Evolutionary conservation across 2,888 invertebrate genomes (phyloP).

Genomic region (Ceriagrion tenellum): DNA sequence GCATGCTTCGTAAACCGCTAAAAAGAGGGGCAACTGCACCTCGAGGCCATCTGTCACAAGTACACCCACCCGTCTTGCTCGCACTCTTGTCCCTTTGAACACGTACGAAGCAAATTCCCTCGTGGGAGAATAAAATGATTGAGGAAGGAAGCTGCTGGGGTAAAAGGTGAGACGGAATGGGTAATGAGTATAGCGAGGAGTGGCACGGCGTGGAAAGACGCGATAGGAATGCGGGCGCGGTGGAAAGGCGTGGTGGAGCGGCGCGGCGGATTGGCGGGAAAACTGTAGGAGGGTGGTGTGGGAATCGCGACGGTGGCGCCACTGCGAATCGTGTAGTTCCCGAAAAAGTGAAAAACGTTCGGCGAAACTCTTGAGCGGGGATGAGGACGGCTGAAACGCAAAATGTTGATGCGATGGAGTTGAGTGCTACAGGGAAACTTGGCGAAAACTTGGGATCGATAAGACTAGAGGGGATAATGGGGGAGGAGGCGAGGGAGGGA

Average conservation of each 20-base stretch:
- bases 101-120: background rate
- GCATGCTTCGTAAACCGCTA: background rate
- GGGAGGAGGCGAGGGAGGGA: background rate
- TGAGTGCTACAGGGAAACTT: background rate
- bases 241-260: background rate
- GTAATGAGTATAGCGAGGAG: background rate
- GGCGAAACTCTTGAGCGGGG: background rate
- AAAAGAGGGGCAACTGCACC: background rate
- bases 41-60: background rate
- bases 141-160: background rate
- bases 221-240: background rate
- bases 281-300: background rate
- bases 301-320: background rate
- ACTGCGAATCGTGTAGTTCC: background rate
- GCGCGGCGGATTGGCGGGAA: background rate
- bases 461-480: background rate
- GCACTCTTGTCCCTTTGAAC: background rate
- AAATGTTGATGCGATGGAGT: slow-evolving; percentile 2
- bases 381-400: background rate
- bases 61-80: background rate
- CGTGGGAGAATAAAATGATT: background rate
- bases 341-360: background rate
- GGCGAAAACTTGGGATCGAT: slow-evolving; percentile 2
- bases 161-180: background rate
- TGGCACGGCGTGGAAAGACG: background rate